Evolutionary conservation across 2,797 vertebrate species (phyloP).

Genomic region (Eptatretus atami): DNA sequence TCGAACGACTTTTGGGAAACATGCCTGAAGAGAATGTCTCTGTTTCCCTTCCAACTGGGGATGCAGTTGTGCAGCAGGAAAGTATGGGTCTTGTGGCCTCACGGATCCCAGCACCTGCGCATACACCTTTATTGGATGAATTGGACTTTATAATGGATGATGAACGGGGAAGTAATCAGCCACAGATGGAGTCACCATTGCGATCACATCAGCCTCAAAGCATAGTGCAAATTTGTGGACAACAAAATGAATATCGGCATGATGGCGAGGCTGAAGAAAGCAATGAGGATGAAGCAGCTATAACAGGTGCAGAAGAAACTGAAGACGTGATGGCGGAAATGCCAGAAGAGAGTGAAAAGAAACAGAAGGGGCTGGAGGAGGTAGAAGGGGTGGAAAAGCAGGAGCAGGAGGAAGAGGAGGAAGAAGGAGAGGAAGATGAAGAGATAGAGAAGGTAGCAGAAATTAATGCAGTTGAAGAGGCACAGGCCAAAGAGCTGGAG

Average conservation of each 20-base stretch:
- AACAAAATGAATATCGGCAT: no score
- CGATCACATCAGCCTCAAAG: no score
- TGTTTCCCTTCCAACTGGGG: no score
- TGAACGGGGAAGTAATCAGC: background rate
- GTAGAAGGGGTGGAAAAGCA: background rate
- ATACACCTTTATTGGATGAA: background rate
- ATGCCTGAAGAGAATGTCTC: slow-evolving; percentile 1
- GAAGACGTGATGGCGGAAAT: background rate
- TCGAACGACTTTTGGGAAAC: slow-evolving; percentile 1
- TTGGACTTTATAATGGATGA: background rate
- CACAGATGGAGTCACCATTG: no score
- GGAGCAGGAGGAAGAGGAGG: background rate
- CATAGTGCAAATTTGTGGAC: no score
- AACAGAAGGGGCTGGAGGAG: background rate
- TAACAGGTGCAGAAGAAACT: no score
- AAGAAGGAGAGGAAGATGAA: background rate
- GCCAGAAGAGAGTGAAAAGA: background rate
- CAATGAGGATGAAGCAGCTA: no score
- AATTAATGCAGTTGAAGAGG: background rate
- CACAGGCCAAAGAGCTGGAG: background rate
- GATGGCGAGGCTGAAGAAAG: background rate
- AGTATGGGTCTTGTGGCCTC: no score
- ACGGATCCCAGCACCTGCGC: no score
- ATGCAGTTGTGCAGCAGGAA: background rate
- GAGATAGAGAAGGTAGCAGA: background rate